Base-by-base conservation (phyloP, 2,888 invertebrate species). In the Andrena minutula region DNA sequence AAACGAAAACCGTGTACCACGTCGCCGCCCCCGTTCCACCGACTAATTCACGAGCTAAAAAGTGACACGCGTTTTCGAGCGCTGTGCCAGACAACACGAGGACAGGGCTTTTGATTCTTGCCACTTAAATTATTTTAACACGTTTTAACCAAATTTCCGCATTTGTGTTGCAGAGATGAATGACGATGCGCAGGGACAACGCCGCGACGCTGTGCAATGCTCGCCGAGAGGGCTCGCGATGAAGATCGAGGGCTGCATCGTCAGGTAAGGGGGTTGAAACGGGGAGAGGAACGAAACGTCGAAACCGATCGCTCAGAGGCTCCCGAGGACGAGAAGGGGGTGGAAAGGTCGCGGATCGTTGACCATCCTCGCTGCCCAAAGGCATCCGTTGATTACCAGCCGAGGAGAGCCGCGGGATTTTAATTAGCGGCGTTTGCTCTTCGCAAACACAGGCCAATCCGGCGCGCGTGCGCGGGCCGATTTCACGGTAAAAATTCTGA, bases 341-440 rank as follows among this genome's bases (percentile, higher is more conserved):
- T 82, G 71, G 84, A 75, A 83, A 75, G 84, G 87, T 79, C 78
- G 80, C 75, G 76, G 72, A 80, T 82, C 92, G 89, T 92, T 92
- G 93, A 92, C 92, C 93, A 93, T 92, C 90, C 90, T 90, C 89
- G 83, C 79, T 68, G 92, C 92, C 92, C 85, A 84, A 86, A 92
- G 92, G 91, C 91, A 91, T 91, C 86, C 90, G 91, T 92, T 92
- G 93, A 93, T 93, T 93, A 92, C 92, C 89, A 89, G 83, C 87
- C 90, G 86, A 89, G 89, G 84, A 90, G 90, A 87, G 90, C 91
- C 91, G 86, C 89, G 80, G 91, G 92, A 93, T 93, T 94, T 94
- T 93, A 94, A 94, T 94, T 93, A 94, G 91, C 89, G 83, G 85
- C 89, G 93, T 93, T 93, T 93, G 88, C 93, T 90, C 90, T 86